Conservation (phyloP, 2,113 vertebrate species). For the Hydropotes inermis region DNA sequence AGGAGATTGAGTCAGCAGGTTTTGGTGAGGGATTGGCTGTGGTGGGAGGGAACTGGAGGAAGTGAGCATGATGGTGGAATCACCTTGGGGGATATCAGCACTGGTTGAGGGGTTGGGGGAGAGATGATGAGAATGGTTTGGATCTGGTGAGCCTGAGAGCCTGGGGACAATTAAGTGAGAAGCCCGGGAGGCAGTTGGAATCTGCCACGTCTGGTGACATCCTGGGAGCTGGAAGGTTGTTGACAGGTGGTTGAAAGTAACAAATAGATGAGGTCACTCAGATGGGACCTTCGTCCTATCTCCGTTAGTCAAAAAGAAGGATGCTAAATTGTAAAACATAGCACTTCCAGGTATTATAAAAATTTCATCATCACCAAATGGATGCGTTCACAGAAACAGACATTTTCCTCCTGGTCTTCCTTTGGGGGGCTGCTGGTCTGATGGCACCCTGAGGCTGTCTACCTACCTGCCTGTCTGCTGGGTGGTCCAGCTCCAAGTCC, state of each 20-base stretch:
- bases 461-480: neutral
- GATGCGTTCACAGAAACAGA: neutral
- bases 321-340: neutral
- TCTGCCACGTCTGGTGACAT: neutral
- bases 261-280: neutral
- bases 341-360: neutral
- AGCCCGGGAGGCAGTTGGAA: neutral
- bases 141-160: neutral
- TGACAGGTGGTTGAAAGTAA: neutral
- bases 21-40: neutral
- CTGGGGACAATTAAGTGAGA: neutral
- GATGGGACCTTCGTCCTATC: neutral
- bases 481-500: neutral
- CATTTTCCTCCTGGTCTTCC: neutral
- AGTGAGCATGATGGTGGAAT: neutral
- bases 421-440: neutral
- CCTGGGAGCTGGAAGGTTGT: neutral
- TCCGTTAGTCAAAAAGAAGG: fast-evolving
- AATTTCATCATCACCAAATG: neutral
- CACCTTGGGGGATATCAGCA: neutral
- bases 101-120: neutral
- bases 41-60: neutral
- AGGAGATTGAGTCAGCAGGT: neutral
- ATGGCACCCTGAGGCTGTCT: neutral
- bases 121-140: neutral